phyloP scores from a whole-genome alignment of 2,888 invertebrate species.

The Acronicta leporina region DNA sequence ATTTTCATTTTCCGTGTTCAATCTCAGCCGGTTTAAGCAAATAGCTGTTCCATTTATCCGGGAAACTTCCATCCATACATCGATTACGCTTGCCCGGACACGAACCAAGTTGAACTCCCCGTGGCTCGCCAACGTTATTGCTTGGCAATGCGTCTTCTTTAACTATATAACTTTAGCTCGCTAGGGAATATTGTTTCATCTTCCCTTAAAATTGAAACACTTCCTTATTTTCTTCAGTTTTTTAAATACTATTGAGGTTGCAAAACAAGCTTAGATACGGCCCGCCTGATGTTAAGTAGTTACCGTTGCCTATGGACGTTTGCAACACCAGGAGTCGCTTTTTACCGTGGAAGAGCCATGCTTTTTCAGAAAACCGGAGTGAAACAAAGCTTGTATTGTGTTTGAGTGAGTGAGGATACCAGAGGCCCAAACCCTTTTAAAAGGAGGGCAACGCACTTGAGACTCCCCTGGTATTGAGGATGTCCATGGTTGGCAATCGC shows the following conservation, averaged over 20 bases:
- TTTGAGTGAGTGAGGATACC: too few species aligned
- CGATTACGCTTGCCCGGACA: constrained; percentile 24
- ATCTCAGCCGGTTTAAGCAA: constrained; percentile 28
- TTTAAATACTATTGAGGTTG: constrained; percentile 9
- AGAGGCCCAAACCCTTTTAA: too few species aligned
- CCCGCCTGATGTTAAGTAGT: too few species aligned
- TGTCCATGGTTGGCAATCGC: too few species aligned
- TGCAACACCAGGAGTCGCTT: too few species aligned
- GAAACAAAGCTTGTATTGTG: too few species aligned
- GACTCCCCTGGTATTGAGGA: too few species aligned
- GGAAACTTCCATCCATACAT: constrained; percentile 5
- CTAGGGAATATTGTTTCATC: constrained; percentile 2
- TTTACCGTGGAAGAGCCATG: too few species aligned
- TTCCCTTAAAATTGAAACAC: neutral
- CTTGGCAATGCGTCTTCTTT: constrained; percentile 18
- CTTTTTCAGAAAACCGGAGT: too few species aligned
- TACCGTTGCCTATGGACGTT: too few species aligned
- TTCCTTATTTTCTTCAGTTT: constrained; percentile 11
- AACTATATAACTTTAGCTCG: constrained; percentile 19
- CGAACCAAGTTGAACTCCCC: constrained; percentile 3
- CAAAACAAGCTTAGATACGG: too few species aligned
- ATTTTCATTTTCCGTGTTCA: constrained; percentile 17
- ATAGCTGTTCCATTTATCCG: constrained; percentile 20
- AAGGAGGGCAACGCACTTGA: too few species aligned
- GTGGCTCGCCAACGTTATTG: constrained; percentile 11